Percentiles rank a stretch among this genome's conserved stretches.
Conservation (phyloP, 1,140 invertebrate species). For the Lordiphosa stackelbergi region DNA sequence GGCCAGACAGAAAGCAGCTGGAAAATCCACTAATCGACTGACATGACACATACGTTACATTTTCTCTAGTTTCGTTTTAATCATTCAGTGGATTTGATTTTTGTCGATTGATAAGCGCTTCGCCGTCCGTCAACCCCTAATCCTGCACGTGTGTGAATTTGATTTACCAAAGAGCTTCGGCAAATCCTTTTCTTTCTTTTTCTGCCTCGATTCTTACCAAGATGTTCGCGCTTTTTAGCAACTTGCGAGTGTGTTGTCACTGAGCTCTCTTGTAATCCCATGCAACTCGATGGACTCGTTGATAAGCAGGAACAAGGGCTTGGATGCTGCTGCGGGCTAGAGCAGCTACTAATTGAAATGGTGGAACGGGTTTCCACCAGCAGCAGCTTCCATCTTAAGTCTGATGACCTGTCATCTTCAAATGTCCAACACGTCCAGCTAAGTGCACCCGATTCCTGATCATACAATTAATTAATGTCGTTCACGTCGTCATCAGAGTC, state of each 20-base stretch:
- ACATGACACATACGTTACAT: slow-evolving; percentile 53
- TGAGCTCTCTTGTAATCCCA: slow-evolving; percentile 38
- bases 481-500: slow-evolving; percentile 57
- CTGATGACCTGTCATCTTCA: slow-evolving; percentile 64
- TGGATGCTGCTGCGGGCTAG: too few relatives aligned
- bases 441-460: slow-evolving; percentile 56
- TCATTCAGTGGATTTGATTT: slow-evolving; percentile 70
- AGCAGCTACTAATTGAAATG: slow-evolving; percentile 61
- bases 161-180: slow-evolving; percentile 70
- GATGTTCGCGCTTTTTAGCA: slow-evolving; percentile 41
- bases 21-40: slow-evolving; percentile 51
- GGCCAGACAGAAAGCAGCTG: slow-evolving; percentile 64
- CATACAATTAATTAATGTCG: slow-evolving; percentile 76
- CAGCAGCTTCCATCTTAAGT: not conserved
- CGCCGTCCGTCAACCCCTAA: slow-evolving; percentile 49
- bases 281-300: slow-evolving; percentile 48
- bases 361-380: not conserved
- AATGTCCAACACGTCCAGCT: slow-evolving; percentile 67
- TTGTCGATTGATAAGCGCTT: slow-evolving; percentile 42
- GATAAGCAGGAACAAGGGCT: slow-evolving; percentile 17
- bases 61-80: slow-evolving; percentile 21
- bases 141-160: slow-evolving; percentile 67
- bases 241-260: slow-evolving; percentile 21
- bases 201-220: slow-evolving; percentile 48
- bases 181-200: slow-evolving; percentile 64